Evolutionary conservation across 2,888 invertebrate genomes (phyloP).

Genomic region (Siphlonurus alternatus): DNA sequence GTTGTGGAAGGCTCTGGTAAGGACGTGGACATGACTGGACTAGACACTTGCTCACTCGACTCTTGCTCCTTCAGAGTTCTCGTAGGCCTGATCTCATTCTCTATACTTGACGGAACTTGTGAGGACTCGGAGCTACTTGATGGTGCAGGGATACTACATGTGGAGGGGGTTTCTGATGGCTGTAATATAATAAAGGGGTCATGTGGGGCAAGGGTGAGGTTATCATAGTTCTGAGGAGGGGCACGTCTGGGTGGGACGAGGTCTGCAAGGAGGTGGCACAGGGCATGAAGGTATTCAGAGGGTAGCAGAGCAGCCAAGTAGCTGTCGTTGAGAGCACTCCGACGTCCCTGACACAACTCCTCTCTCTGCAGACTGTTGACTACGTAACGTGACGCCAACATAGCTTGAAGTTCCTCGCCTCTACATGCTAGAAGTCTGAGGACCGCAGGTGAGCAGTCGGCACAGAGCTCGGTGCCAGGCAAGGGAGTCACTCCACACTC

Average conservation of each 20-base stretch:
- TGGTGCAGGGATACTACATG: not conserved
- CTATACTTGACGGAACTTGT: not conserved
- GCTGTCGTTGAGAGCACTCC: not conserved
- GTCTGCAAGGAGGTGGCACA: slow-evolving; percentile 35
- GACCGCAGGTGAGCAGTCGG: not conserved
- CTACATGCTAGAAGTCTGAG: not conserved
- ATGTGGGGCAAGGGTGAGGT: not conserved
- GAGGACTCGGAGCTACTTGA: not conserved
- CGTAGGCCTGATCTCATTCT: slow-evolving; percentile 3
- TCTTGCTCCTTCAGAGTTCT: slow-evolving; percentile 1
- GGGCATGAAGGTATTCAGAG: slow-evolving; percentile 49
- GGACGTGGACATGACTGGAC: not conserved
- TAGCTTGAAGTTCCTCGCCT: not conserved
- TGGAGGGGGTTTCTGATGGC: not conserved
- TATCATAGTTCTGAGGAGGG: not conserved
- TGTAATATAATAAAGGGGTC: not conserved
- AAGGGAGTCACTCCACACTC: not conserved
- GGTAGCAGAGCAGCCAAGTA: slow-evolving; percentile 8
- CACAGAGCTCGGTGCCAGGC: not conserved
- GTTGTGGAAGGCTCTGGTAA: not conserved
- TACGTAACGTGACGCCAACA: not conserved
- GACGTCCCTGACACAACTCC: not conserved
- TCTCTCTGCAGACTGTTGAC: not conserved
- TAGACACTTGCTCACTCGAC: not conserved
- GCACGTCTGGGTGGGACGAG: not conserved